Percentiles rank a stretch among this genome's conserved stretches.
These are phyloP conservation scores for Porites australiensis DNA, from an alignment of 64 coral and sea anemone species.

Conservation along the genomic window DNA sequence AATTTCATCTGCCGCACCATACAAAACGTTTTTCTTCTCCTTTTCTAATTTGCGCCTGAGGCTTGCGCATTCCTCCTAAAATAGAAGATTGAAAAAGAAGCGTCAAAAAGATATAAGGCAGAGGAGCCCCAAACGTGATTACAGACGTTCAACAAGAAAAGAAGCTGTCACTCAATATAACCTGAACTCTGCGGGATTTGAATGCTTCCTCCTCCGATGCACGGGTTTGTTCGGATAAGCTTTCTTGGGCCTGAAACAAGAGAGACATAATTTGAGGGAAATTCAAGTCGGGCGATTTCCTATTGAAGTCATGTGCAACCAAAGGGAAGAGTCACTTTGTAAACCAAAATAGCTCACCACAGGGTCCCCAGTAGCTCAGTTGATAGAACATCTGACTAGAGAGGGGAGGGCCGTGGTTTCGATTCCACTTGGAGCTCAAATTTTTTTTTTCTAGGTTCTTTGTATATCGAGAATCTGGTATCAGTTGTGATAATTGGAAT, in stretches of 20 bases:
- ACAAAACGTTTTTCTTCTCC: constrained; percentile 96
- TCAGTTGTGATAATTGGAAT: no score
- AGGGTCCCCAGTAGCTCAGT: no score
- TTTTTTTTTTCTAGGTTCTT: no score
- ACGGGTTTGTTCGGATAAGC: constrained; percentile 86
- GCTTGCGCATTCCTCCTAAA: constrained; percentile 90
- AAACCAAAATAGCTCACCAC: no score
- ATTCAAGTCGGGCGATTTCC: not conserved
- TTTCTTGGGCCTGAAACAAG: constrained; percentile 70
- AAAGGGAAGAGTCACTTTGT: no score
- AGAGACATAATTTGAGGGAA: not conserved
- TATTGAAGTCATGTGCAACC: no score
- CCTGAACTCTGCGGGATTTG: constrained; percentile 91
- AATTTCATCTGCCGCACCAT: constrained; percentile 95
- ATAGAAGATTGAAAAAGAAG: no score
- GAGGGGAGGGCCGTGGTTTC: no score
- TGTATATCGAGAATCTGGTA: no score
- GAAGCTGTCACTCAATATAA: not conserved
- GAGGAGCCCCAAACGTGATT: no score
- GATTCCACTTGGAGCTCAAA: no score
- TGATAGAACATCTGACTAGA: no score
- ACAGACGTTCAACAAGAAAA: not conserved
- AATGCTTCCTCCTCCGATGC: constrained; percentile 94
- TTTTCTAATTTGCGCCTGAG: constrained; percentile 93
- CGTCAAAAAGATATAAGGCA: not conserved